phyloP scores from a whole-genome alignment of 2,113 vertebrate genomes.

The Clinocottus analis region DNA sequence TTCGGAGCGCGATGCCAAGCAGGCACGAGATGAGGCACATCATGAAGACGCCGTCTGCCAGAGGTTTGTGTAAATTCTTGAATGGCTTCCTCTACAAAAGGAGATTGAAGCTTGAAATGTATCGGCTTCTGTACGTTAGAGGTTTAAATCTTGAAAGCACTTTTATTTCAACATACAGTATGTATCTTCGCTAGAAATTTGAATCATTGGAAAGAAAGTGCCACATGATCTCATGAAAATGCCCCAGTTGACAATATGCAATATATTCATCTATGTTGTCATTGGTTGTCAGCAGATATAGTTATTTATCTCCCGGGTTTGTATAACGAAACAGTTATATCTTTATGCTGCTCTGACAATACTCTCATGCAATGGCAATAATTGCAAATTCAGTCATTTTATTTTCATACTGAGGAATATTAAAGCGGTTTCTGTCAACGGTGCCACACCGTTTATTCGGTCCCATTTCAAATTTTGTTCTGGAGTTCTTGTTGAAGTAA shows the following conservation, averaged over 20 bases:
- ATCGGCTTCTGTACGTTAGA: background rate
- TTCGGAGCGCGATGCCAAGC: conserved; percentile 17
- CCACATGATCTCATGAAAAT: background rate
- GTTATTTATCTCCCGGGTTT: conserved; percentile 7
- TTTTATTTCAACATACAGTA: background rate
- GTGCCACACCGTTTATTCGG: background rate
- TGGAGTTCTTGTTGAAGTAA: conserved; percentile 38
- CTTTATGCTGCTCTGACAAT: conserved; percentile 7
- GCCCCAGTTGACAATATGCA: background rate
- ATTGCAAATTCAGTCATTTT: conserved; percentile 39
- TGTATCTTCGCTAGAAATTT: background rate
- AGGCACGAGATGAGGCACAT: conserved; percentile 31
- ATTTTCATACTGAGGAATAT: conserved; percentile 10
- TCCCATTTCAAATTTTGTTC: conserved; percentile 27
- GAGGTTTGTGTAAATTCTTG: background rate
- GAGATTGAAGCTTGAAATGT: conserved; percentile 1
- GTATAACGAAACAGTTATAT: background rate
- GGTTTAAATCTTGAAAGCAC: background rate
- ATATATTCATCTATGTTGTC: background rate
- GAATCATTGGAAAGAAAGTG: background rate
- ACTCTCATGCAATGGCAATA: conserved; percentile 2
- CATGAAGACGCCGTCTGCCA: conserved; percentile 26
- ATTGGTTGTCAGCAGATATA: background rate
- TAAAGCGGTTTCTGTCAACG: conserved; percentile 1
- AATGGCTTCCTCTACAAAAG: conserved; percentile 23